Percentiles rank a stretch among this genome's conserved stretches.
Evolutionary conservation across 1,140 invertebrate species (phyloP).

Genomic region (Pollicipes pollicipes): DNA sequence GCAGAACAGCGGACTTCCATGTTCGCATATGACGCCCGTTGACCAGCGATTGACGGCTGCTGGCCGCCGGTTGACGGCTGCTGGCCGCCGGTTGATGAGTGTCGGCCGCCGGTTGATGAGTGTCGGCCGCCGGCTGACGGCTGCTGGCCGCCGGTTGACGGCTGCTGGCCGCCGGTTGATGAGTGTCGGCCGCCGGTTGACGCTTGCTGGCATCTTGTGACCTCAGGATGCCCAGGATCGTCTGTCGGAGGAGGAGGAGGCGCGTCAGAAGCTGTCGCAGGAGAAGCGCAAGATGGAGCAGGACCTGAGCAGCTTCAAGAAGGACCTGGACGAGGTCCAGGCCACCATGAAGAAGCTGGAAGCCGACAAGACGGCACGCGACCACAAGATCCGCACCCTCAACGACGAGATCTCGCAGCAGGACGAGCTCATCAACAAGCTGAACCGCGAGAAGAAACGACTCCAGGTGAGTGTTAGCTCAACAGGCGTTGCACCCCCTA

Average conservation of each 20-base stretch:
- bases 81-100: no score
- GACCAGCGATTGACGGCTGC: no score
- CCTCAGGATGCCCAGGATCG: neutral
- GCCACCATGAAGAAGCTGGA: slow-evolving; percentile 29
- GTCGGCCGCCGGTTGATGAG: no score
- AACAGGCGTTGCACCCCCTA: no score
- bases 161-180: no score
- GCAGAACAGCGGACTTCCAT: no score
- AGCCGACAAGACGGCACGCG: slow-evolving; percentile 35
- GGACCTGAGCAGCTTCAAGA: slow-evolving; percentile 17
- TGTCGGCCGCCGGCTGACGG: no score
- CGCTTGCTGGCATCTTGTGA: no score
- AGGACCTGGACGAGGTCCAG: slow-evolving; percentile 25
- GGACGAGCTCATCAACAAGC: slow-evolving; percentile 36
- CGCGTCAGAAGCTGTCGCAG: slow-evolving; percentile 18
- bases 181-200: no score
- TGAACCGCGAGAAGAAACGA: slow-evolving; percentile 37
- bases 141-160: no score
- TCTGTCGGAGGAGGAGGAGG: slow-evolving; percentile 14
- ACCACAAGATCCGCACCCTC: slow-evolving; percentile 37
- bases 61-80: no score
- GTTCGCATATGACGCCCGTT: no score
- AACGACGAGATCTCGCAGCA: slow-evolving; percentile 35
- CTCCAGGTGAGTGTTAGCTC: slow-evolving; percentile 24
- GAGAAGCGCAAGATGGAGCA: slow-evolving; percentile 22